phyloP scores from a whole-genome alignment of 2,888 invertebrate species.

The Caradrina kadenii region DNA sequence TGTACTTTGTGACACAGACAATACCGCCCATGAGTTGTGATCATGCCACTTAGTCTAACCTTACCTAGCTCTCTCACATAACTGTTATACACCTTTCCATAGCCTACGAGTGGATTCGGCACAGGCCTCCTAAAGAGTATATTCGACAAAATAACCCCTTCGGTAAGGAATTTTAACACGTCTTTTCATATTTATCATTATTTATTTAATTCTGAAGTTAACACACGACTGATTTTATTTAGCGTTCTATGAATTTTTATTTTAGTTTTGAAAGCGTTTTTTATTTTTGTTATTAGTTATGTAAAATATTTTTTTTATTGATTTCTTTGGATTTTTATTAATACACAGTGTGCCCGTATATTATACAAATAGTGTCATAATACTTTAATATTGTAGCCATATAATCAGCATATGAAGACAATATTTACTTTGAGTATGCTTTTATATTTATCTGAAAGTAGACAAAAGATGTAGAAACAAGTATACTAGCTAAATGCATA shows the following conservation, averaged over 20 bases:
- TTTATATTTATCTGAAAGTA: conserved; percentile 85
- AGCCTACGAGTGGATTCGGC: conserved; percentile 91
- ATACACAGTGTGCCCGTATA: conserved; percentile 88
- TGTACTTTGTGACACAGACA: conserved; percentile 91
- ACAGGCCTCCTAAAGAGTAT: conserved; percentile 91
- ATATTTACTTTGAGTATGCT: conserved; percentile 88
- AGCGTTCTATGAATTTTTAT: conserved; percentile 77
- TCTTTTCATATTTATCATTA: conserved; percentile 82
- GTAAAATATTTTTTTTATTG: conserved; percentile 71
- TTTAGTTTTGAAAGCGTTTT: conserved; percentile 81
- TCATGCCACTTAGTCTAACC: conserved; percentile 87
- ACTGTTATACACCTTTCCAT: conserved; percentile 90
- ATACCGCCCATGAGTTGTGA: conserved; percentile 82
- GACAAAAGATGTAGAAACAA: conserved; percentile 82
- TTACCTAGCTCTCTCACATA: conserved; percentile 89
- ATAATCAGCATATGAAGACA: conserved; percentile 84
- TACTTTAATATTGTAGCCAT: conserved; percentile 83
- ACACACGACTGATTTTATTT: conserved; percentile 80
- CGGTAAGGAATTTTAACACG: conserved; percentile 91
- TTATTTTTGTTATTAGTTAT: conserved; percentile 82
- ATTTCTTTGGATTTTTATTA: conserved; percentile 73
- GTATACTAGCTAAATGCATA: conserved; percentile 82
- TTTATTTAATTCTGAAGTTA: conserved; percentile 81
- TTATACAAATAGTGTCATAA: conserved; percentile 82
- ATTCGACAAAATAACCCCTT: conserved; percentile 91